These are phyloP conservation scores for Myodes glareolus DNA, from an alignment of 2,113 vertebrate genomes.

Conservation along the genomic window DNA sequence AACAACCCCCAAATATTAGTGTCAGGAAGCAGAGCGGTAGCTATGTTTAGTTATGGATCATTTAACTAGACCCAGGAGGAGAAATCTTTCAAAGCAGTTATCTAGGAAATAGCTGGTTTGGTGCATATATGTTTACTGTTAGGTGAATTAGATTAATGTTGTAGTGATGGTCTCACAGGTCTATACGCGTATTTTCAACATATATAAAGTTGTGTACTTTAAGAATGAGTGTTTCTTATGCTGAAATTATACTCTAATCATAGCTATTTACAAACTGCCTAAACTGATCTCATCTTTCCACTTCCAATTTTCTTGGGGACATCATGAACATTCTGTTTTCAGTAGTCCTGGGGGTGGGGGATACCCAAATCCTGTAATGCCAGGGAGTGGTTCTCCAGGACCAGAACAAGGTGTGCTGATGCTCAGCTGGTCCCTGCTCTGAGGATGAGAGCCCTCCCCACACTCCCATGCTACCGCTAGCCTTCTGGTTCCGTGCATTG, in stretches of 20 bases:
- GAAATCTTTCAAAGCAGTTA: background rate
- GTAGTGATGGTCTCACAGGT: background rate
- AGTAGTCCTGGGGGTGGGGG: background rate
- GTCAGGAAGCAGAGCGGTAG: background rate
- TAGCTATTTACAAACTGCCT: background rate
- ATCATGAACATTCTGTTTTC: background rate
- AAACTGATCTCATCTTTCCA: background rate
- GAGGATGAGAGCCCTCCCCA: background rate
- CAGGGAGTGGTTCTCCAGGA: background rate
- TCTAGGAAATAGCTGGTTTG: background rate
- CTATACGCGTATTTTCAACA: background rate
- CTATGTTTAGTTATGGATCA: background rate
- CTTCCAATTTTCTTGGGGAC: background rate
- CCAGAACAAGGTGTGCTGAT: background rate
- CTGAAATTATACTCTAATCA: background rate
- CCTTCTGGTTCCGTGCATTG: background rate
- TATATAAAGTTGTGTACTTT: background rate
- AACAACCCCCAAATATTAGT: background rate
- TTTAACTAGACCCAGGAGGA: background rate
- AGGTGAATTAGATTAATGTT: background rate
- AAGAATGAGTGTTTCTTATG: background rate
- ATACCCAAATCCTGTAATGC: background rate
- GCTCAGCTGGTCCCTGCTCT: background rate
- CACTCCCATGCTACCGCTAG: background rate
- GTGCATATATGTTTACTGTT: background rate